Base-by-base conservation (phyloP, 2,888 invertebrate genomes). In the Notocelia uddmanniana region DNA sequence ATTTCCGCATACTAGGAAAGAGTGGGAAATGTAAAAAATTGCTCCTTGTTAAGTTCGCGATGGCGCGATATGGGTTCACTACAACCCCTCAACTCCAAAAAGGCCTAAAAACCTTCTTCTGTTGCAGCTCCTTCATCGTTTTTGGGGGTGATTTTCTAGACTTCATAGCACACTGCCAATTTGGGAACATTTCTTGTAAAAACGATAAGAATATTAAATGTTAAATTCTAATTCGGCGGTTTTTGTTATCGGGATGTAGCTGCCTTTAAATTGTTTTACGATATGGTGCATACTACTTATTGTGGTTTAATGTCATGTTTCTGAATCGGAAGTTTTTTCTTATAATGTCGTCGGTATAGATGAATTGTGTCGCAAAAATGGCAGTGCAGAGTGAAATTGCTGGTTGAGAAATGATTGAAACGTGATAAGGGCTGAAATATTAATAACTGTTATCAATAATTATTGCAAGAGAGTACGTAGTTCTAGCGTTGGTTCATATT, bases 1-100 rank as follows among this genome's bases (percentile, higher is more conserved):
- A 57, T 58, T 57, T 75, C 78, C 80, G 78, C 77, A 78, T 62
- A 64, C 78, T 78, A 77, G 79, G 80, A 84, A 84, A 83, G 76
- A 82, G 83, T 81, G 80, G 81, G 81, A 86, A 83, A 84, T 80
- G 82, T 85, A 82, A 87, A 86, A 89, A 88, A 88, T 85, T 81
- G 82, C 81, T 80, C 81, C 84, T 88, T 80, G 87, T 86, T 87
- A 86, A 77, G 79, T 73, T 73, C 74, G 74, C 71, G 78, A 80
- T 83, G 75, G 80, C 48, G 75, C 70, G 82, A 80, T 82, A 81
- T 71, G 66, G 74, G 64, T 77, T 78, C 75, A 74, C 73, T 63
- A 63, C 50, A 21, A 5, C 34, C 9, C 19, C n/a, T 31, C 15
- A 21, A 11, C 13, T 52, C 34, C 52, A 52, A 52, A 63, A 63